Conservation (phyloP, 2,113 vertebrate species). For the Ardeotis arabs region DNA sequence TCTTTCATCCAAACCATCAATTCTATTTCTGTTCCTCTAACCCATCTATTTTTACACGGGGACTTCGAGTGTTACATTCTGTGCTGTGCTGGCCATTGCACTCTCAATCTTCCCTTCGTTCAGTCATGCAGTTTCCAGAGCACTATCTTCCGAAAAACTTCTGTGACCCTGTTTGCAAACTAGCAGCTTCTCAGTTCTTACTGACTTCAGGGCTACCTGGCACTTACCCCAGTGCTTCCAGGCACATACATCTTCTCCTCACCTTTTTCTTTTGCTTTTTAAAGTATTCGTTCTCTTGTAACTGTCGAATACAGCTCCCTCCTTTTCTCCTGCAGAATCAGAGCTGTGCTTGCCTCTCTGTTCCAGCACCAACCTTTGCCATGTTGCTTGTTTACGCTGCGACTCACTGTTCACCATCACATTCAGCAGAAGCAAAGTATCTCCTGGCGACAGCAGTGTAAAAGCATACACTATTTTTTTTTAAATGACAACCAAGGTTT, state of each 20-base stretch:
- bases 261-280: background rate
- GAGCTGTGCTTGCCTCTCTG: background rate
- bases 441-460: background rate
- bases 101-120: background rate
- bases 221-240: background rate
- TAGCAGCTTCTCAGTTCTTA: background rate
- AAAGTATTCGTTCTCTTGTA: background rate
- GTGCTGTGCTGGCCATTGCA: background rate
- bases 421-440: background rate
- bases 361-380: background rate
- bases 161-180: background rate
- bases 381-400: background rate
- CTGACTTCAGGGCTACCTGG: background rate
- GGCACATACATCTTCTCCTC: background rate
- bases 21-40: conserved; percentile 19
- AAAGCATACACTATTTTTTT: background rate
- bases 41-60: conserved; percentile 6
- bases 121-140: background rate
- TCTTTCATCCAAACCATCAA: background rate
- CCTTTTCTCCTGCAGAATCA: background rate
- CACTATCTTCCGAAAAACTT: background rate
- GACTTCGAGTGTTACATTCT: background rate
- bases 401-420: background rate
- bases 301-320: background rate
- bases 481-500: background rate